Evolutionary conservation across 2,113 vertebrate species (phyloP), one percentile per base, ranked within the genome.

Genomic region (Cinclus mexicanus): DNA sequence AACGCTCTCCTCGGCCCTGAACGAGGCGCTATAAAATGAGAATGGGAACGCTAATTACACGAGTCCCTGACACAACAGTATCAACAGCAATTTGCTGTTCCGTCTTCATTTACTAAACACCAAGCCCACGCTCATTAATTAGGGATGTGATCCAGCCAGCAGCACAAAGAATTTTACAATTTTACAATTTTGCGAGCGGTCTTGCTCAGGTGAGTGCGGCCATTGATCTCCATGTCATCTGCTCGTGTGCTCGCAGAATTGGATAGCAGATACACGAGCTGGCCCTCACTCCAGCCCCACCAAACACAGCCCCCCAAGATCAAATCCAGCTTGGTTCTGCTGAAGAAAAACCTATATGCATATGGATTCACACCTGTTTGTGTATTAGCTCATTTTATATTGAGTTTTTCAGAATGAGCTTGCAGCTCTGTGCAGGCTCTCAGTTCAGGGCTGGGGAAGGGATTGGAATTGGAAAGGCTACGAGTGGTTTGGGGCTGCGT

Each of bases 31-130:
- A 24, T 83, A 24, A 68, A 72, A 86, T 91, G 81, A 72, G 76
- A 61, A 81, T 65, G 16, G 37, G 37, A 93, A 33, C 50, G 33
- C 42, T 87, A 94, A 95, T 90, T 94, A 74, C 84, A 77, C 42
- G 12, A 46, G 56, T 93, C 67, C 53, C 74, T 65, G 82, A 23
- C 82, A 76, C n/a, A 68, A 81, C 39, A 70, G 33, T 10, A 87
- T 31, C 84, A 94, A 60, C 70, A 93, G 72, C 75, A 81, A 83
- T 87, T 89, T 90, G 75, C 86, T 80, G 69, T 6, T 95, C 72
- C 61, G 17, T 75, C 91, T 88, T 90, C 81, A 85, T 85, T 95
- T 85, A 35, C 78, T 70, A 50, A 93, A 79, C 80, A 87, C 33
- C 77, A 47, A 74, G 37, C 47, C 42, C 50, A 74, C 46, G 39